Percentiles rank a stretch among this genome's conserved stretches.
phyloP scores from a whole-genome alignment of 2,113 vertebrate species.

The Podarcis cretensis region DNA sequence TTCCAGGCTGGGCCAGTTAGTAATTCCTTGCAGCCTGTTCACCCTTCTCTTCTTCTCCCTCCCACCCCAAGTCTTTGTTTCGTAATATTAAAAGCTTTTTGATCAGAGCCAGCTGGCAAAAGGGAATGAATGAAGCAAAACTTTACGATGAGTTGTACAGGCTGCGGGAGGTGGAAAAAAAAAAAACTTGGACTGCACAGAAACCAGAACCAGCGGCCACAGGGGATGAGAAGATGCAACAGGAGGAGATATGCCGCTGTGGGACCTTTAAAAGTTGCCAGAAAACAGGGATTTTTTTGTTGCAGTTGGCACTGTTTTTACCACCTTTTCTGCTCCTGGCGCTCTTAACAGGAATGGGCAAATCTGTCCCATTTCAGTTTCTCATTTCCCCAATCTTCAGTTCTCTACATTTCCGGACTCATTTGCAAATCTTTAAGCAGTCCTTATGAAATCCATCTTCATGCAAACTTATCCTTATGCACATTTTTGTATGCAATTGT shows the following conservation, averaged over 20 bases:
- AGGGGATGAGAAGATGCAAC: neutral
- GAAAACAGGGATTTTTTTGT: neutral
- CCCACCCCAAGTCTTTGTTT: neutral
- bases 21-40: neutral
- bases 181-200: neutral
- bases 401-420: too few relatives aligned
- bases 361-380: too few relatives aligned
- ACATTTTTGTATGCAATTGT: too few relatives aligned
- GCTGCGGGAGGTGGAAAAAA: neutral
- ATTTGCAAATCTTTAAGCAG: too few relatives aligned
- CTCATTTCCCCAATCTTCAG: too few relatives aligned
- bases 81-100: neutral
- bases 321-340: neutral
- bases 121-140: neutral
- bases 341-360: neutral
- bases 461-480: too few relatives aligned
- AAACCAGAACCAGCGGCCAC: neutral
- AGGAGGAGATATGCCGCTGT: neutral
- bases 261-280: neutral
- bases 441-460: too few relatives aligned
- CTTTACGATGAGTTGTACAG: neutral
- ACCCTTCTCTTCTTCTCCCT: neutral
- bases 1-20: accelerated
- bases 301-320: neutral
- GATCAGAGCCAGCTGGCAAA: neutral